Conservation (phyloP, 2,113 vertebrate genomes). For the Addax nasomaculatus region DNA sequence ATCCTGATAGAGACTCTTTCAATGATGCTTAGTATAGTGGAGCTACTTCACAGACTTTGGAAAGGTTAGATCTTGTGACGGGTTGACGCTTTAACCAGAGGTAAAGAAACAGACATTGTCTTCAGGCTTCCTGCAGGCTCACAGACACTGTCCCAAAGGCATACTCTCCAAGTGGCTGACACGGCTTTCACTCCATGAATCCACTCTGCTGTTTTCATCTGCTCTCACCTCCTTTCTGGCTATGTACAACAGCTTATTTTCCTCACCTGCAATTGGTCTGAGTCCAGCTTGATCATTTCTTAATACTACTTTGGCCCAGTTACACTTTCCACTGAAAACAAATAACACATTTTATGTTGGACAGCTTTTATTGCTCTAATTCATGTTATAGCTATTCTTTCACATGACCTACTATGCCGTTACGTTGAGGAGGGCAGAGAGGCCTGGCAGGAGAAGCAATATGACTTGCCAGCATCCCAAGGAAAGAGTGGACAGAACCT, state of each 20-base stretch:
- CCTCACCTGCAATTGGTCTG: neutral
- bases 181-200: neutral
- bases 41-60: neutral
- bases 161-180: rapidly evolving
- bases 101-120: neutral
- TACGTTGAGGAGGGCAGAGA: neutral
- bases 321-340: too few relatives aligned
- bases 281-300: neutral
- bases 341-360: neutral
- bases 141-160: rapidly evolving
- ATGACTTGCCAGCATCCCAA: neutral
- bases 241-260: neutral
- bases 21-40: neutral
- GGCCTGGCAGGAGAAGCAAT: too few relatives aligned
- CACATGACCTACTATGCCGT: neutral
- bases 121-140: neutral
- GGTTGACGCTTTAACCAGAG: neutral
- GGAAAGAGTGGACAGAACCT: neutral
- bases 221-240: neutral
- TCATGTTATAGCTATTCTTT: neutral
- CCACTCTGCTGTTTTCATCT: neutral
- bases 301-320: too few relatives aligned
- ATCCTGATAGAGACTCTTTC: neutral
- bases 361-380: neutral
- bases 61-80: neutral